These are phyloP conservation scores for Sesia bembeciformis DNA, from an alignment of 2,888 invertebrate species.

Conservation along the genomic window DNA sequence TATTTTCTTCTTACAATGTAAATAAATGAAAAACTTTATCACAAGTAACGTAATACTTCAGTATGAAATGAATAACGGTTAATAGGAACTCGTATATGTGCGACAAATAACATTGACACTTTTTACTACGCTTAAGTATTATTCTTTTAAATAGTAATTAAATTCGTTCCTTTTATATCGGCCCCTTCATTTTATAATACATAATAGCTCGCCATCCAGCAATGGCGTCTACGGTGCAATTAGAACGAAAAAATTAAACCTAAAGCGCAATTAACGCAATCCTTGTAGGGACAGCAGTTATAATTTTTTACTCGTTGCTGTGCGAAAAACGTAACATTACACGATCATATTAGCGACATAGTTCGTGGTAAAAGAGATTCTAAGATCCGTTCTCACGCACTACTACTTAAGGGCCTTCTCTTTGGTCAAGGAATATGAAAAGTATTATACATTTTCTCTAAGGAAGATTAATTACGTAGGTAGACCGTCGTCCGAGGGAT, in stretches of 20 bases:
- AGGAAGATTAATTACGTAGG: conserved; percentile 15
- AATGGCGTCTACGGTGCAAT: conserved; percentile 1
- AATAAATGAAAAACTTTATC: too few species aligned
- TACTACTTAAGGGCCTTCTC: neutral
- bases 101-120: too few species aligned
- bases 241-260: conserved; percentile 12
- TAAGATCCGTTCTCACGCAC: neutral
- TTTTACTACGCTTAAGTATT: too few species aligned
- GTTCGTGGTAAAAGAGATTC: neutral
- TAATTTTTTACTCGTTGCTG: conserved; percentile 17
- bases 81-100: too few species aligned
- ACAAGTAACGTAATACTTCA: too few species aligned
- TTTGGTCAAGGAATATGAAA: neutral
- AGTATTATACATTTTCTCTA: neutral
- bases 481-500: conserved; percentile 21
- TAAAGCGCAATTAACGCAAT: conserved; percentile 16
- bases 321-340: conserved; percentile 7
- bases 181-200: too few species aligned
- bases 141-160: too few species aligned
- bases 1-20: neutral
- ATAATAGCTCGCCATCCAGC: too few species aligned
- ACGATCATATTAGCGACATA: neutral
- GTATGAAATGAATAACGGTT: too few species aligned
- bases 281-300: conserved; percentile 17
- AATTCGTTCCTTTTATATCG: too few species aligned